These are phyloP conservation scores for Cetoscarus ocellatus DNA, from an alignment of 2,797 vertebrate species.

Conservation along the genomic window DNA sequence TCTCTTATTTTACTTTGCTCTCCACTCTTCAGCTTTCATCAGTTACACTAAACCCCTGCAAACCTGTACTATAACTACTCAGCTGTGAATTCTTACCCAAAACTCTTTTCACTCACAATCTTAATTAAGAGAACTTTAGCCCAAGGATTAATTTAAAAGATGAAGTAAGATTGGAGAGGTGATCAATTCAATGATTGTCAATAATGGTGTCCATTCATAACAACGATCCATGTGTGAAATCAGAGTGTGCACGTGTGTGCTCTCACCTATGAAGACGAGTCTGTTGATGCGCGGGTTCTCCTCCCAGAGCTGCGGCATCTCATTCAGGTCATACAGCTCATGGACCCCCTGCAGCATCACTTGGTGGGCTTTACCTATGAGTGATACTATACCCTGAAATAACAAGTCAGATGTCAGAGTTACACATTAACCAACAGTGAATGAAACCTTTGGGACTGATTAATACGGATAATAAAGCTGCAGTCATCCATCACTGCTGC, in stretches of 20 bases:
- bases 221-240: not conserved
- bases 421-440: conserved; percentile 63
- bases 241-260: conserved; percentile 10
- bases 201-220: no score
- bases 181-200: no score
- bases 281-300: conserved; percentile 86
- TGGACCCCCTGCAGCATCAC: conserved; percentile 96
- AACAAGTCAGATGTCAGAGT: conserved; percentile 55
- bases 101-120: no score
- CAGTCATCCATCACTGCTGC: conserved; percentile 46
- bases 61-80: no score
- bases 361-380: conserved; percentile 89
- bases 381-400: conserved; percentile 91
- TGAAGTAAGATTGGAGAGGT: no score
- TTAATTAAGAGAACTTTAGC: no score
- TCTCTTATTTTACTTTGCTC: no score
- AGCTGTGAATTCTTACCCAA: no score
- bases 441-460: conserved; percentile 41
- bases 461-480: conserved; percentile 42
- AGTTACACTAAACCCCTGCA: no score
- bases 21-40: no score
- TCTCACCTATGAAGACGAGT: conserved; percentile 93
- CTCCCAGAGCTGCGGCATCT: conserved; percentile 90
- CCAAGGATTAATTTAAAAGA: no score
- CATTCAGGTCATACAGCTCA: conserved; percentile 95